Base-by-base conservation (phyloP, 2,888 invertebrate species). In the Sabellastarte sp. region DNA sequence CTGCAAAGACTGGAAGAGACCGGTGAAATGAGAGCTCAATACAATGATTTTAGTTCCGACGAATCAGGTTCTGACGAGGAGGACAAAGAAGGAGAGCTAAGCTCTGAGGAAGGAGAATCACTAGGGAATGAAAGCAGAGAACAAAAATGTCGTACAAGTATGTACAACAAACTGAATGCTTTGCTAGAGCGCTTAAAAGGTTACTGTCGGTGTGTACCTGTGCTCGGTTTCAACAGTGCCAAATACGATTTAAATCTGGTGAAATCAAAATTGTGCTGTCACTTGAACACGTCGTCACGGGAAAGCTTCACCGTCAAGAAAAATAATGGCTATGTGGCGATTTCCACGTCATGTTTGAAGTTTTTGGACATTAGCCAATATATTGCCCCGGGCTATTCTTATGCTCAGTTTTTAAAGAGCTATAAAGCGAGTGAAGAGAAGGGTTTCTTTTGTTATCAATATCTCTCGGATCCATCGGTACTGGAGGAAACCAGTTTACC, bases 191-290 rank as follows among this genome's bases (percentile, higher is more conserved):
- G n/a, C n/a, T n/a, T n/a, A n/a, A n/a, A n/a, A n/a, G n/a, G n/a
- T n/a, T n/a, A n/a, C n/a, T n/a, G n/a, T n/a, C n/a, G n/a, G n/a
- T n/a, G n/a, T n/a, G n/a, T n/a, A n/a, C n/a, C n/a, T n/a, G n/a
- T n/a, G n/a, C n/a, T n/a, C n/a, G n/a, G n/a, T 41, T 41, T 41
- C 41, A 41, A 41, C 15, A 15, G 41, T 10, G 5, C 41, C 15
- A 41, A 41, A 41, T 41, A 53, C 24, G 53, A 53, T 53, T 24
- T 53, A 24, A 53, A 53, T 41, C 15, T 41, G 41, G 15, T 41
- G 15, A 41, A 41, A 41, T 41, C 41, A 41, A 41, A 41, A 41
- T 15, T 41, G 5, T 5, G 10, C 5, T 10, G 15, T 10, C 41
- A 10, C 15, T 41, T 41, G 41, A 41, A 41, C 15, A 5, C 5